Evolutionary conservation across 2,888 invertebrate species (phyloP).

Genomic region (Oscheius myriophilus): DNA sequence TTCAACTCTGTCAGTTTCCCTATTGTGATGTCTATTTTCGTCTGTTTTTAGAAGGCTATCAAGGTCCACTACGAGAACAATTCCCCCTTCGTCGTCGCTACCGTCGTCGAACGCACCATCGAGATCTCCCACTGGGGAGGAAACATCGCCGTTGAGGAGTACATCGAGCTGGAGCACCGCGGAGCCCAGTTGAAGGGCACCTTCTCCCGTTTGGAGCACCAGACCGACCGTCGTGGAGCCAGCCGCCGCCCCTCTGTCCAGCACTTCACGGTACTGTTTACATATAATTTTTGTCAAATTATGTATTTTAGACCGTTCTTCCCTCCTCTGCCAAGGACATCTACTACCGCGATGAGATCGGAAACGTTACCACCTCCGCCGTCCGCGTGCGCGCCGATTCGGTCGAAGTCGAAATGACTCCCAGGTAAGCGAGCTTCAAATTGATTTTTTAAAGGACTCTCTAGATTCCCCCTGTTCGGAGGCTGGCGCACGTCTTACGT

Average conservation of each 20-base stretch:
- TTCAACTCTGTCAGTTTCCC: constrained; percentile 72
- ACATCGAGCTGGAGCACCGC: constrained; percentile 87
- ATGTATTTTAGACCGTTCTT: constrained; percentile 74
- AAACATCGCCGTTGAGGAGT: constrained; percentile 95
- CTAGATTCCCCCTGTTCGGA: constrained; percentile 93
- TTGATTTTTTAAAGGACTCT: constrained; percentile 2
- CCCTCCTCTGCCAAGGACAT: constrained; percentile 90
- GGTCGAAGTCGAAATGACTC: constrained; percentile 93
- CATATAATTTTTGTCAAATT: not conserved
- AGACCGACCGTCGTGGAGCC: constrained; percentile 87
- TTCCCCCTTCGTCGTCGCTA: constrained; percentile 92
- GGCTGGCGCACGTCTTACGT: constrained; percentile 98
- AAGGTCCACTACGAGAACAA: constrained; percentile 93
- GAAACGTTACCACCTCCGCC: constrained; percentile 95
- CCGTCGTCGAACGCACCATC: constrained; percentile 82
- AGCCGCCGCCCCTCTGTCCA: constrained; percentile 83
- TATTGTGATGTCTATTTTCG: not conserved
- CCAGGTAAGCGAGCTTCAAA: constrained; percentile 71
- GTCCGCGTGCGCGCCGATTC: constrained; percentile 87
- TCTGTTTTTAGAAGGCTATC: constrained; percentile 76
- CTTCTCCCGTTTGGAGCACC: constrained; percentile 94
- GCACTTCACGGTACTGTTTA: constrained; percentile 81
- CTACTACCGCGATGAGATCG: constrained; percentile 97
- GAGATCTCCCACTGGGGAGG: constrained; percentile 93
- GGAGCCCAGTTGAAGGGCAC: constrained; percentile 86